Evolutionary conservation across 92 coral and sea anemone species (phyloP).

Genomic region (Micromussa lordhowensis): DNA sequence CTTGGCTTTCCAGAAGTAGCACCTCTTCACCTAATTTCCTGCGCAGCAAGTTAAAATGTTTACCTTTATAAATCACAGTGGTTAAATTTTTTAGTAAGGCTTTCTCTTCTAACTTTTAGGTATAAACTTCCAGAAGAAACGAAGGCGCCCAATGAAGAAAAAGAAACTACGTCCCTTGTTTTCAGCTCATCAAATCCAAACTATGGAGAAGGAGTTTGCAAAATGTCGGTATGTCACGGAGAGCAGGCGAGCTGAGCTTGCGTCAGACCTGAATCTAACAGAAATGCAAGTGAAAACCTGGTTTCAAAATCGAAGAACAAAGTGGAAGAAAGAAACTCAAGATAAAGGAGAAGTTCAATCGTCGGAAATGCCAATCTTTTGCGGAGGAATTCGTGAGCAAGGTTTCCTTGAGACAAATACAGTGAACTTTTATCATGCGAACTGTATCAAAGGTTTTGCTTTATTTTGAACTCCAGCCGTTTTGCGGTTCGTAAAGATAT

Average conservation of each 20-base stretch:
- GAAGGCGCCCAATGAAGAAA: conserved; percentile 53
- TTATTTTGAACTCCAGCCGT: not conserved
- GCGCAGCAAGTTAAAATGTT: not conserved
- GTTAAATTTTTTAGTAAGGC: not conserved
- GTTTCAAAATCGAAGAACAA: conserved; percentile 63
- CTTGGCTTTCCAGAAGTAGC: not conserved
- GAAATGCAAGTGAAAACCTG: conserved; percentile 66
- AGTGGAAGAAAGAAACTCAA: conserved; percentile 61
- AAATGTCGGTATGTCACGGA: conserved; percentile 47
- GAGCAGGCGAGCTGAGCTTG: conserved; percentile 54
- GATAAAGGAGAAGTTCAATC: conserved; percentile 18
- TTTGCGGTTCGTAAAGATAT: not conserved
- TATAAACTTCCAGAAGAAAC: conserved; percentile 8
- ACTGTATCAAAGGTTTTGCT: not conserved
- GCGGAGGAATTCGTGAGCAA: not conserved
- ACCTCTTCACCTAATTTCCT: not conserved
- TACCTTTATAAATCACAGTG: not conserved
- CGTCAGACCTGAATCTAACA: conserved; percentile 54
- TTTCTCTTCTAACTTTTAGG: not conserved
- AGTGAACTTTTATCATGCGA: not conserved
- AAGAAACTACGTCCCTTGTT: conserved; percentile 54
- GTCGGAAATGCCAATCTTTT: not conserved
- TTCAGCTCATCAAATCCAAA: conserved; percentile 61
- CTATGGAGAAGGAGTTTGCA: conserved; percentile 55
- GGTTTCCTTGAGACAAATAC: not conserved